These are phyloP conservation scores for Meta bourneti DNA, from an alignment of 2,888 invertebrate species.

Conservation along the genomic window DNA sequence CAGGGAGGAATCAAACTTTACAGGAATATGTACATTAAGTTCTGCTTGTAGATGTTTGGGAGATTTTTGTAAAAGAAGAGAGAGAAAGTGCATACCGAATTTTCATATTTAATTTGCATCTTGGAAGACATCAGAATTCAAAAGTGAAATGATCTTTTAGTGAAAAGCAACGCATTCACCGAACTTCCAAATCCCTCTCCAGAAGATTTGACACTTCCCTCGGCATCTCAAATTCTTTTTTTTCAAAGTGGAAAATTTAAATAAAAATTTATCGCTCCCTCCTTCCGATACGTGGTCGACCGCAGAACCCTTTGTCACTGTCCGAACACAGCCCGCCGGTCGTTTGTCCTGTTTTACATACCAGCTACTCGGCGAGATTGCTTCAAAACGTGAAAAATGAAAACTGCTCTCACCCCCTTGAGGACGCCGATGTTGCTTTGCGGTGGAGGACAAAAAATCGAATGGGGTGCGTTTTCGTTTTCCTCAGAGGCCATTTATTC, in stretches of 20 bases:
- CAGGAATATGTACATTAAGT: background rate
- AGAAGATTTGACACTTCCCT: conserved; percentile 9
- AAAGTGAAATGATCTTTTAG: background rate
- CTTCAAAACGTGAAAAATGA: conserved; percentile 59
- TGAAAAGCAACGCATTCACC: no score
- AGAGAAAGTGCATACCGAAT: background rate
- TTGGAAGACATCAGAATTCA: background rate
- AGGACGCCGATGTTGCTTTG: background rate
- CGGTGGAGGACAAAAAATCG: background rate
- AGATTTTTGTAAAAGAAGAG: background rate
- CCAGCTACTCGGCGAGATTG: conserved; percentile 51
- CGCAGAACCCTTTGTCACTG: conserved; percentile 33
- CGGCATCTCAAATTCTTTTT: background rate
- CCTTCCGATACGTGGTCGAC: background rate
- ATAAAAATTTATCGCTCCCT: conserved; percentile 15
- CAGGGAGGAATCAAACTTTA: no score
- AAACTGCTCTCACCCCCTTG: background rate
- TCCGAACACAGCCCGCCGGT: conserved; percentile 2
- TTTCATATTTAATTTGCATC: background rate
- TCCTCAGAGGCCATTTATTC: conserved; percentile 46
- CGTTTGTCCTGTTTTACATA: conserved; percentile 26
- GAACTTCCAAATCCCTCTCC: no score
- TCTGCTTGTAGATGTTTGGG: conserved; percentile 4
- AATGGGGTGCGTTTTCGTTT: background rate
- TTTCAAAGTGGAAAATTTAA: conserved; percentile 8